Evolutionary conservation across 2,113 vertebrate genomes (phyloP).

Genomic region (Capreolus pygargus): DNA sequence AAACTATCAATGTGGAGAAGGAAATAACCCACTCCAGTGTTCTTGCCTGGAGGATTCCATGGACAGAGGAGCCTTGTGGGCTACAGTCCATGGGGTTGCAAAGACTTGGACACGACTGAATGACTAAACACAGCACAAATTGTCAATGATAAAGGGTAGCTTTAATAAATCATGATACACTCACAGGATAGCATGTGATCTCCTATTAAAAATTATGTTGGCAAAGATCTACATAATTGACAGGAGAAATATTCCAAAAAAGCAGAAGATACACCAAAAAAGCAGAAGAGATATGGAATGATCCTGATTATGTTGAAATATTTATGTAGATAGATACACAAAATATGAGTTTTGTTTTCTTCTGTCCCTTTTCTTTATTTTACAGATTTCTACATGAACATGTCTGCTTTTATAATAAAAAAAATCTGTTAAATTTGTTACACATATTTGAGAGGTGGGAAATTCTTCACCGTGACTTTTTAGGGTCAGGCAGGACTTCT

Average conservation of each 20-base stretch:
- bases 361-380: background rate
- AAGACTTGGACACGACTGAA: background rate
- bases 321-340: background rate
- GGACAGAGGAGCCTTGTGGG: background rate
- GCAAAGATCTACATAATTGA: background rate
- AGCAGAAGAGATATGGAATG: background rate
- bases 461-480: slow-evolving; percentile 34
- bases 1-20: background rate
- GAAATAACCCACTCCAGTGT: background rate
- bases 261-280: background rate
- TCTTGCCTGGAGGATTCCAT: background rate
- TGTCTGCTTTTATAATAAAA: slow-evolving; percentile 11
- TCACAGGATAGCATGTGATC: background rate
- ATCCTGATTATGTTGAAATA: background rate
- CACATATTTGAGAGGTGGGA: slow-evolving; percentile 19
- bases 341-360: background rate
- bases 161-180: background rate
- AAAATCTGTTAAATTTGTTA: background rate
- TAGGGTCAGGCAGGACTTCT: slow-evolving; percentile 12
- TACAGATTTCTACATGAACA: background rate
- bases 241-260: background rate
- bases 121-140: background rate
- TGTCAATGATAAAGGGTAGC: background rate
- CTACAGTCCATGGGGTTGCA: rapidly evolving
- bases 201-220: background rate